A percentile compares a stretch with the other conserved stretches of the same genome.
Evolutionary conservation across 2,113 vertebrate genomes (phyloP).

Genomic region (Nymphicus hollandicus): DNA sequence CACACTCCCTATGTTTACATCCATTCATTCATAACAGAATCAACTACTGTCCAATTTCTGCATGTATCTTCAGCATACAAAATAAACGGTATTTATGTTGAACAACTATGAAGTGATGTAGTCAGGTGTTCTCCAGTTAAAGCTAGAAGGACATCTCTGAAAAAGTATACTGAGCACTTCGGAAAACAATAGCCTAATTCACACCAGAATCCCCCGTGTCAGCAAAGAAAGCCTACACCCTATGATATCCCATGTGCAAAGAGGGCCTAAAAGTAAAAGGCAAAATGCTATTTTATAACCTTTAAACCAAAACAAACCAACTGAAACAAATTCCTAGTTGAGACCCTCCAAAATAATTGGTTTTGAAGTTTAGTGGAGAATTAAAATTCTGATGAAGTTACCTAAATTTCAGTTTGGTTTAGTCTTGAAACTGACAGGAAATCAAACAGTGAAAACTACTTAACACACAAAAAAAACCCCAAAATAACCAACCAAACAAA

Average conservation of each 20-base stretch:
- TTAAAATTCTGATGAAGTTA: background rate
- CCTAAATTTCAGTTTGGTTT: background rate
- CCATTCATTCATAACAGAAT: background rate
- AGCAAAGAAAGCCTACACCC: background rate
- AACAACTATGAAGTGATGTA: background rate
- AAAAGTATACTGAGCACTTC: background rate
- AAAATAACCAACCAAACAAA: background rate
- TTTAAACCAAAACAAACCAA: background rate
- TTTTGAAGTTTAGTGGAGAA: background rate
- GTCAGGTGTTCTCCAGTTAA: background rate
- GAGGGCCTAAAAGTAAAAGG: background rate
- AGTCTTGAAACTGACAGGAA: background rate
- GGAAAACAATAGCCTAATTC: background rate
- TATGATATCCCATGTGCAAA: background rate
- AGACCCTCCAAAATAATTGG: background rate
- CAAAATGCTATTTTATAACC: background rate
- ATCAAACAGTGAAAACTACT: background rate
- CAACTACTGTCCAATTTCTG: background rate
- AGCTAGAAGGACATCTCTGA: background rate
- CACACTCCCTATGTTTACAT: background rate
- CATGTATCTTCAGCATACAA: background rate
- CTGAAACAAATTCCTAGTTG: background rate
- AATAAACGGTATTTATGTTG: background rate
- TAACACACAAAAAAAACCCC: background rate
- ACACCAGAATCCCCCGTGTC: background rate